Base-by-base conservation (phyloP, 2,797 vertebrate species). In the Sitta carolinensis region DNA sequence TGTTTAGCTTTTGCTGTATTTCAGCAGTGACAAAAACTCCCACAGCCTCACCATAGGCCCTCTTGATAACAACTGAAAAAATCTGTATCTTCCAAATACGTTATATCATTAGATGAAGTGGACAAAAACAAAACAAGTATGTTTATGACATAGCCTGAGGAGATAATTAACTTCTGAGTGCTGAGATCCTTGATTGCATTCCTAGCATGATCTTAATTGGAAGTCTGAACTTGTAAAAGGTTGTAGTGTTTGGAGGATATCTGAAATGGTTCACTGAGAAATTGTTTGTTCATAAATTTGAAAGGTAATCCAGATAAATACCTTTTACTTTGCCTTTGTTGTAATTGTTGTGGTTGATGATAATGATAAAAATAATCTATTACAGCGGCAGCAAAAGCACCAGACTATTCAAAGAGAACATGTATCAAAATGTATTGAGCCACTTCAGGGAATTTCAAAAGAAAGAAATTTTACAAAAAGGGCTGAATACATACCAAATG, bases 111-210 rank as follows among this genome's bases (percentile, higher is more conserved):
- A 97, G 96, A 95, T 94, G 95, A 97, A 97, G 96, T 97, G 97
- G 98, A 97, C 97, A 98, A 97, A 98, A 97, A 87, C 95, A 96
- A 97, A 97, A 95, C 96, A 97, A 88, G 58, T 88, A 95, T 97
- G 97, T 97, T 97, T 97, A 97, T 97, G 95, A 94, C 97, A 91
- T 97, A 97, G 97, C 98, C 97, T 82, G 96, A 98, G 97, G 97
- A 98, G 96, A 97, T 98, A 98, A 98, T 98, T 98, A 98, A 98
- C 97, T 98, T 97, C 80, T 97, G 96, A 98, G 94, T 95, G 93
- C 94, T 96, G 98, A 97, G 97, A 97, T 96, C 95, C 96, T 97
- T 98, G 98, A 98, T 98, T 98, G 97, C 96, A 97, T 98, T 98
- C 97, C 93, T 98, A 97, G 97, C 97, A 98, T 97, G 98, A 97